phyloP scores from a whole-genome alignment of 2,797 vertebrate species.

The Antrozous pallidus region DNA sequence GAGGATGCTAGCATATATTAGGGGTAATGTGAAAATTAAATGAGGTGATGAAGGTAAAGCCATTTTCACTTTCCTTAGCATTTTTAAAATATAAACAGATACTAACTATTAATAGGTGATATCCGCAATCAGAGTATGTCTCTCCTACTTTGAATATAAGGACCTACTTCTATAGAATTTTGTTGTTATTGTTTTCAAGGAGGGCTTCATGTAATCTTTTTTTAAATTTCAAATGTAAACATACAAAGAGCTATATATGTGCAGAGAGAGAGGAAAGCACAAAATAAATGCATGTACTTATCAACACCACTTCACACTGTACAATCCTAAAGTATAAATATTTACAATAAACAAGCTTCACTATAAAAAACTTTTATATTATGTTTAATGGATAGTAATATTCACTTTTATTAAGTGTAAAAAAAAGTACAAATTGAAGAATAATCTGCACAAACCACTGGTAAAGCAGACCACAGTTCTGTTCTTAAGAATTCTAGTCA shows the following conservation, averaged over 20 bases:
- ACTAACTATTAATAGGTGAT: not conserved
- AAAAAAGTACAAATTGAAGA: not conserved
- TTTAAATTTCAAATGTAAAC: not conserved
- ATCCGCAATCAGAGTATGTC: not conserved
- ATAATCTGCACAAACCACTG: not conserved
- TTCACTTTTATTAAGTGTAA: not conserved
- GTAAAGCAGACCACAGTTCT: not conserved
- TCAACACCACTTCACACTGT: not conserved
- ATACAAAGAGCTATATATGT: not conserved
- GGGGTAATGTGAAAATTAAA: not conserved
- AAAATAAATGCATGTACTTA: not conserved
- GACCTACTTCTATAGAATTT: not conserved
- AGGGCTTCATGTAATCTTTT: not conserved
- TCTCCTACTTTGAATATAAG: not conserved
- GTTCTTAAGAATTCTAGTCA: not conserved
- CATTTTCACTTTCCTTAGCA: not conserved
- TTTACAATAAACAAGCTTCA: not conserved
- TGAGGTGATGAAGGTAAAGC: not conserved
- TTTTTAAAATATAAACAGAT: not conserved
- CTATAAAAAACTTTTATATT: not conserved
- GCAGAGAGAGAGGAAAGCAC: not conserved
- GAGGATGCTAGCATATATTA: not conserved
- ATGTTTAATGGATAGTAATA: constrained; percentile 29
- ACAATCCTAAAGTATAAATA: not conserved
- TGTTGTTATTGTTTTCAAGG: not conserved